A percentile compares a stretch with the other conserved stretches of the same genome.
These are phyloP conservation scores for Charadrius vociferus DNA, from an alignment of 2,113 vertebrate species.

Conservation along the genomic window DNA sequence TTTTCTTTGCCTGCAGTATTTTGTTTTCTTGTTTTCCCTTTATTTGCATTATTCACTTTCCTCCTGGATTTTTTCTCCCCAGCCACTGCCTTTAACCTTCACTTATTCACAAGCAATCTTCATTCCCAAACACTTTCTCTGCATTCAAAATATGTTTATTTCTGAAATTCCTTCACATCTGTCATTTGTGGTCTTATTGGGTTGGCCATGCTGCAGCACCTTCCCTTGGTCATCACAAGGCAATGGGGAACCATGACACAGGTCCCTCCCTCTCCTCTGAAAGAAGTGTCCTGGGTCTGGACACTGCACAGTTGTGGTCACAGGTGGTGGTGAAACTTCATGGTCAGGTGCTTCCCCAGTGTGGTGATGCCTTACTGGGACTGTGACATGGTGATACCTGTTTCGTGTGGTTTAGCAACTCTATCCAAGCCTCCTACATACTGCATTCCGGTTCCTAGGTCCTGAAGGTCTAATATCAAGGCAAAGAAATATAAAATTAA, in stretches of 20 bases:
- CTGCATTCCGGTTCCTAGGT: not conserved
- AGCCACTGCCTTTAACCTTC: not conserved
- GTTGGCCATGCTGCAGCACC: not conserved
- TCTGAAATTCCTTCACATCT: not conserved
- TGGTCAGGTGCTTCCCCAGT: not conserved
- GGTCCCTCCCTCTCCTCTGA: not conserved
- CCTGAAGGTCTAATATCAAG: not conserved
- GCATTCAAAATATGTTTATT: not conserved
- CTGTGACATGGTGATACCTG: not conserved
- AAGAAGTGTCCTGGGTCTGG: not conserved
- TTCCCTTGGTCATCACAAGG: not conserved
- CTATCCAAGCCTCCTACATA: not conserved
- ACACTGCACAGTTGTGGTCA: not conserved
- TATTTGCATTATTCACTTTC: not conserved
- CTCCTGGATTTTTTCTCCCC: not conserved
- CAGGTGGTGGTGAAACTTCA: accelerated
- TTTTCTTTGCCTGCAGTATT: not conserved
- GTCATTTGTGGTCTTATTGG: not conserved
- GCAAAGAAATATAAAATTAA: not conserved
- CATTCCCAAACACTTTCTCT: not conserved
- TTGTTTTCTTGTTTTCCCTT: not conserved
- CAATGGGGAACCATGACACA: not conserved
- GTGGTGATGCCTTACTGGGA: not conserved
- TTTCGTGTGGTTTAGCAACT: not conserved
- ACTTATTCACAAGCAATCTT: not conserved